phyloP scores from a whole-genome alignment of 1,140 invertebrate species.

The Hylaeus volcanicus region DNA sequence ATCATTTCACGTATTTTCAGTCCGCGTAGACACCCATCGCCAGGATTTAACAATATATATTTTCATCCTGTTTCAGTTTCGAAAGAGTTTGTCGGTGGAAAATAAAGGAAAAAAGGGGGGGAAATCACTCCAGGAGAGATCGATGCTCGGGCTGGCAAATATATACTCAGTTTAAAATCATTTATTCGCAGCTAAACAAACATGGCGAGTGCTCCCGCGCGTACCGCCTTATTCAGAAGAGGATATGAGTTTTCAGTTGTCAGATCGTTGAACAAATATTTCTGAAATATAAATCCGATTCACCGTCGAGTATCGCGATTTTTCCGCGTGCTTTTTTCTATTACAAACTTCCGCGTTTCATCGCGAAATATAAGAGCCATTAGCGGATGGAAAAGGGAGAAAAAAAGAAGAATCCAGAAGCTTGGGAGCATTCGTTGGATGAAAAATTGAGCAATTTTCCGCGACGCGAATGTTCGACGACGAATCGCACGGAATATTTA shows the following conservation, averaged over 20 bases:
- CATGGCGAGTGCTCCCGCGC: background rate
- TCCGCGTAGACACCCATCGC: background rate
- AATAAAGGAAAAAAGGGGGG: background rate
- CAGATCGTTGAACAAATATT: conserved; percentile 8
- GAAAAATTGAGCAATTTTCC: background rate
- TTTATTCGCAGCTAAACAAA: conserved; percentile 22
- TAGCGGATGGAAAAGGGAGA: background rate
- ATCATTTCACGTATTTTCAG: background rate
- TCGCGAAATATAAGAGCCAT: background rate
- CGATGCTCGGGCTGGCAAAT: background rate
- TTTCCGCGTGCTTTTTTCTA: background rate
- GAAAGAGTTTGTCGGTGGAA: background rate
- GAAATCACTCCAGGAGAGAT: background rate
- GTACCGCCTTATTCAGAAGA: background rate
- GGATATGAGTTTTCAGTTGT: background rate
- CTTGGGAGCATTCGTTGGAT: background rate
- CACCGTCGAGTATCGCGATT: background rate
- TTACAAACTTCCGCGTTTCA: background rate
- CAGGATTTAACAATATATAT: background rate
- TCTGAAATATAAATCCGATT: conserved; percentile 22
- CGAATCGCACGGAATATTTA: background rate
- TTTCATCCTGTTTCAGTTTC: background rate
- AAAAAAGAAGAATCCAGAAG: background rate
- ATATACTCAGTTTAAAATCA: background rate
- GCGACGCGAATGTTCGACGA: background rate